A percentile compares a stretch with the other conserved stretches of the same genome.
phyloP scores from a whole-genome alignment of 1,140 invertebrate genomes.

The Drosophila melanogaster region Release_6_plus_ISO1_MT NT_037436.4:14089501-14090000 shows the following conservation, averaged over 20 bases:
- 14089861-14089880: constrained; percentile 54
- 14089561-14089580: no score
- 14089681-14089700: no score
- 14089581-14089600: no score
- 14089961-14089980: constrained; percentile 57
- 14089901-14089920: constrained; percentile 9
- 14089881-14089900: constrained; percentile 74
- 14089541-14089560: background rate
- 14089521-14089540: background rate
- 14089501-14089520: background rate
- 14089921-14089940: constrained; percentile 1
- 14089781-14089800: constrained; percentile 45
- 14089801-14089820: constrained; percentile 73
- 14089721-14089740: constrained; percentile 2
- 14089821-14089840: constrained; percentile 78
- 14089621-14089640: no score
- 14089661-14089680: no score
- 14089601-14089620: no score
- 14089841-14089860: constrained; percentile 53
- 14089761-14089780: background rate
- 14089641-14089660: no score
- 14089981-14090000: constrained; percentile 76
- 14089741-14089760: background rate
- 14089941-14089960: constrained; percentile 14
- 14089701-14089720: no score